These are phyloP conservation scores for Vireo altiloquus DNA, from an alignment of 2,113 vertebrate genomes.

Conservation along the genomic window DNA sequence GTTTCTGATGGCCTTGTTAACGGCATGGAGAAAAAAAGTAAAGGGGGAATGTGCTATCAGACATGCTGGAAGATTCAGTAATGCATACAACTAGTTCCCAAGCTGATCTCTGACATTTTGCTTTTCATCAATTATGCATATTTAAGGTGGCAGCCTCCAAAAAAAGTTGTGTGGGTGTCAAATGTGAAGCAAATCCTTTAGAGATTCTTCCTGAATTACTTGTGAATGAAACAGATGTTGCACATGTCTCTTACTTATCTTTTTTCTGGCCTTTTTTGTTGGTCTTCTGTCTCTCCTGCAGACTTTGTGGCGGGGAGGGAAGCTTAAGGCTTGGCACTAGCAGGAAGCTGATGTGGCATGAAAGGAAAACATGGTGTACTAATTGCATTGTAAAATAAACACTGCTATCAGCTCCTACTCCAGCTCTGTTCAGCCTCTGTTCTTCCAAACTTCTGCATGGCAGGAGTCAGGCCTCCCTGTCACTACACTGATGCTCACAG, in stretches of 20 bases:
- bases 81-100: not conserved
- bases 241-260: not conserved
- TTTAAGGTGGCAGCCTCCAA: not conserved
- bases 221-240: not conserved
- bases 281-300: not conserved
- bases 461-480: not conserved
- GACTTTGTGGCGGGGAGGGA: not conserved
- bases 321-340: not conserved
- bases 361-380: not conserved
- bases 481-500: accelerated
- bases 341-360: not conserved
- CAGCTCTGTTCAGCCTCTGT: not conserved
- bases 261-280: not conserved
- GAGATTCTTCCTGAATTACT: not conserved
- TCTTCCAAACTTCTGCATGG: not conserved
- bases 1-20: not conserved
- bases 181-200: not conserved
- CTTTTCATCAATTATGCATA: accelerated
- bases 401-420: not conserved
- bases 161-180: not conserved
- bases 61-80: not conserved
- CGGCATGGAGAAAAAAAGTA: not conserved
- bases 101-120: not conserved
- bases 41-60: not conserved
- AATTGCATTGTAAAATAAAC: not conserved